Base-by-base conservation (phyloP, 2,113 vertebrate genomes). In the Calyptomena viridis region DNA sequence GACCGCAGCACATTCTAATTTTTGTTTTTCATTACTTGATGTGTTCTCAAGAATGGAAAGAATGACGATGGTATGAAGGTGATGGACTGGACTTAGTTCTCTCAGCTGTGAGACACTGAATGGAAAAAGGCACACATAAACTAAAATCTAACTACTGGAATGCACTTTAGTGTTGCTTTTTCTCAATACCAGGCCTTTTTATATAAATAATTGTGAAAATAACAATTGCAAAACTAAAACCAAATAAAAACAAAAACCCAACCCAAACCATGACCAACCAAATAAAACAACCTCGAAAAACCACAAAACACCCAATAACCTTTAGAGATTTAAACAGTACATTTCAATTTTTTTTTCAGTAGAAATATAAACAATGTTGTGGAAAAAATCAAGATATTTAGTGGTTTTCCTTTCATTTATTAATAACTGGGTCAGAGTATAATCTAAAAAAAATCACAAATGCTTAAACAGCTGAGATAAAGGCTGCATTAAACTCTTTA, bases 261-360 rank as follows among this genome's bases (percentile, higher is more conserved):
- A 46, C 17, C 6, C 17, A 46, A 46, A 46, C 44, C 44, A 46
- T n/a, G 44, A 19, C 18, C 18, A 46, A 46, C 18, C 18, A 46
- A 46, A 46, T 19, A 12, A 40, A 64, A 13, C 25, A 46, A 18
- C 24, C 22, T n/a, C n/a, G n/a, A n/a, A n/a, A 40, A 40, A 40
- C 40, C 40, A n/a, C n/a, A 40, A 47, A 50, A 33, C 25, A 1
- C 1, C 4, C 7, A 14, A 3, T 8, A 53, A 8, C 6, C 9
- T 66, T 60, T 28, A 35, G 30, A 24, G 21, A 46, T 58, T 77
- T 23, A 46, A 71, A 60, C 4, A 21, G 3, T 27, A 46, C 18
- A 46, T 46, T 39, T 40, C 40, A n/a, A n/a, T n/a, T n/a, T n/a
- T n/a, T n/a, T 40, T 40, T 40, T 40, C 40, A 40, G 40, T 40